These are phyloP conservation scores for Antitype chi DNA, from an alignment of 2,888 invertebrate genomes.

Conservation along the genomic window DNA sequence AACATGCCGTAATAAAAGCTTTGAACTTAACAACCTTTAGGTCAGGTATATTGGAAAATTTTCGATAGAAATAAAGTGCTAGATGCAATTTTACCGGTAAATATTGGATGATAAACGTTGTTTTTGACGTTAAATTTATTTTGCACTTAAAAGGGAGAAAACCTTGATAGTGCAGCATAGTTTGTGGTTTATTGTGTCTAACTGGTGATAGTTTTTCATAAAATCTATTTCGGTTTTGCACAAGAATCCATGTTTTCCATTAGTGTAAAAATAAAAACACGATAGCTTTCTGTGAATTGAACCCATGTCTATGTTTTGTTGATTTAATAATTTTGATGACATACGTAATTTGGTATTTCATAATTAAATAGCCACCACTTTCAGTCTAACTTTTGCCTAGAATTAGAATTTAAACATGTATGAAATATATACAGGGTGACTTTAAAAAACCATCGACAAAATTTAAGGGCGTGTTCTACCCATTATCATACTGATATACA, in stretches of 20 bases:
- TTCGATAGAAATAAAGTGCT: constrained; percentile 52
- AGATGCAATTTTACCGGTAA: constrained; percentile 56
- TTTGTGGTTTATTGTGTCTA: not conserved
- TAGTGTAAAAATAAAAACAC: not conserved
- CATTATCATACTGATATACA: no score
- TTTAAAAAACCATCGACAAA: no score
- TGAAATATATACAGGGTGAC: no score
- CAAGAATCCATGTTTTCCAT: not conserved
- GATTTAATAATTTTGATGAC: not conserved
- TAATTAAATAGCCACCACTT: not conserved
- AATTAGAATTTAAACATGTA: not conserved
- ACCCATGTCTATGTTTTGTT: not conserved
- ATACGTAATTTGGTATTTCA: not conserved
- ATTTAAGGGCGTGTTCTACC: no score
- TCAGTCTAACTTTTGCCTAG: not conserved
- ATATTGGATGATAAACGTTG: constrained; percentile 47
- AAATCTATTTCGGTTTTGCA: not conserved
- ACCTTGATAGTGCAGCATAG: constrained; percentile 7
- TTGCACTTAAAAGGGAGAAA: constrained; percentile 10
- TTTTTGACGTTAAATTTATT: constrained; percentile 39
- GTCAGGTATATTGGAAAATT: constrained; percentile 59
- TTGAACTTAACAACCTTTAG: constrained; percentile 61
- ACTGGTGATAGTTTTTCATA: not conserved
- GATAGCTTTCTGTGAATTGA: not conserved
- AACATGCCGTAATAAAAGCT: constrained; percentile 69